These are phyloP conservation scores for Dysidea cf. avara DNA, from an alignment of 37 sponge, comb jelly and placozoan genomes.

Conservation along the genomic window DNA sequence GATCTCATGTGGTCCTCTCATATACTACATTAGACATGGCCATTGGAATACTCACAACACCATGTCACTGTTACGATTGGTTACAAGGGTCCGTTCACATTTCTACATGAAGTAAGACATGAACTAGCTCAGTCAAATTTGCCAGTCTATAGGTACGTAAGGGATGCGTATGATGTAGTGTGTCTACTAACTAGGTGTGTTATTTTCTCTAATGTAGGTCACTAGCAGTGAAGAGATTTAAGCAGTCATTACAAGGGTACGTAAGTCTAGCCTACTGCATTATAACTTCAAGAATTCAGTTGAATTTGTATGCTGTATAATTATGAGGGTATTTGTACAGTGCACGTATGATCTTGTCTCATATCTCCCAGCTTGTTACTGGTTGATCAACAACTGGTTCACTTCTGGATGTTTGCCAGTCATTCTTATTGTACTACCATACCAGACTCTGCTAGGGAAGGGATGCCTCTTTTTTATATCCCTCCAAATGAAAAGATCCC, in stretches of 20 bases:
- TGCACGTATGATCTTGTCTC: too few relatives aligned
- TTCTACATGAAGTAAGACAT: conserved; percentile 49
- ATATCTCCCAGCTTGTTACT: too few relatives aligned
- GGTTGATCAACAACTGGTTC: too few relatives aligned
- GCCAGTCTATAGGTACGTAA: conserved; percentile 38
- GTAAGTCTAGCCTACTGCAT: not conserved
- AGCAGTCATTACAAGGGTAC: conserved; percentile 59
- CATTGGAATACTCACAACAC: conserved; percentile 14
- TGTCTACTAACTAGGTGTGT: not conserved
- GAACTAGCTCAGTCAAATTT: conserved; percentile 16
- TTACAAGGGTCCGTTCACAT: conserved; percentile 56
- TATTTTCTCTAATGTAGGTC: conserved; percentile 24
- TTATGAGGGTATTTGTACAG: not conserved
- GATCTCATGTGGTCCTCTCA: not conserved
- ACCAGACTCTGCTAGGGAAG: conserved; percentile 51
- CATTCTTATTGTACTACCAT: conserved; percentile 47
- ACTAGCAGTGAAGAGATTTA: conserved; percentile 56
- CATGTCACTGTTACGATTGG: conserved; percentile 13
- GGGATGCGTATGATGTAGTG: not conserved
- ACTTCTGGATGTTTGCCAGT: too few relatives aligned
- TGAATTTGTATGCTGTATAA: not conserved
- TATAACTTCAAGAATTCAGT: conserved; percentile 11
- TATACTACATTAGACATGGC: conserved; percentile 28
- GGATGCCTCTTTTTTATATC: conserved; percentile 76
- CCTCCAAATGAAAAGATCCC: conserved; percentile 62